Conservation (phyloP, 2,888 invertebrate species). For the Zootermopsis nevadensis region DNA sequence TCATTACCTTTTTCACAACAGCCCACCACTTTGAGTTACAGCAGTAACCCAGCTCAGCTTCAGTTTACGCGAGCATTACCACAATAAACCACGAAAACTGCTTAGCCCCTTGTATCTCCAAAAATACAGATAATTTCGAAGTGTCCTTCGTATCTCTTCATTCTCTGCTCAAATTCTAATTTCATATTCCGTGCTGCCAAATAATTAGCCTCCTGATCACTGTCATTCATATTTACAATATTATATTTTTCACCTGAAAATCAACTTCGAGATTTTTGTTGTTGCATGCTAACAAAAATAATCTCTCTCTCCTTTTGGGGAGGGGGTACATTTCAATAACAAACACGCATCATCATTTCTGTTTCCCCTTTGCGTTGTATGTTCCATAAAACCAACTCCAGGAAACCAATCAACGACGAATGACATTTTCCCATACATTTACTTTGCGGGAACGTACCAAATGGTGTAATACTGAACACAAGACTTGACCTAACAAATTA, state of each 20-base stretch:
- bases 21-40: too few species aligned
- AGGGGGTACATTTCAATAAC: background rate
- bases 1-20: too few species aligned
- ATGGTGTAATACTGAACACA: background rate
- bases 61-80: too few species aligned
- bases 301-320: background rate
- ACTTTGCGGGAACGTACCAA: background rate
- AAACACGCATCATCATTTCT: slow-evolving; percentile 22
- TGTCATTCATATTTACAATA: background rate
- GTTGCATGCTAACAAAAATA: slow-evolving; percentile 37
- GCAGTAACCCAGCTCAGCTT: too few species aligned
- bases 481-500: background rate
- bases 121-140: background rate
- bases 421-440: slow-evolving; percentile 1
- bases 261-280: slow-evolving; percentile 38
- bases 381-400: too few species aligned
- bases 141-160: background rate
- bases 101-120: background rate
- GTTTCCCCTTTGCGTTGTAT: background rate
- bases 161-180: background rate
- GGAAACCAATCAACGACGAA: background rate
- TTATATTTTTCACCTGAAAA: background rate
- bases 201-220: background rate
- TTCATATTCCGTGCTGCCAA: slow-evolving; percentile 20
- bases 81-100: too few species aligned